Evolutionary conservation across 1,140 invertebrate species (phyloP).

Genomic region (Pseudomyrmex flavicornis): DNA sequence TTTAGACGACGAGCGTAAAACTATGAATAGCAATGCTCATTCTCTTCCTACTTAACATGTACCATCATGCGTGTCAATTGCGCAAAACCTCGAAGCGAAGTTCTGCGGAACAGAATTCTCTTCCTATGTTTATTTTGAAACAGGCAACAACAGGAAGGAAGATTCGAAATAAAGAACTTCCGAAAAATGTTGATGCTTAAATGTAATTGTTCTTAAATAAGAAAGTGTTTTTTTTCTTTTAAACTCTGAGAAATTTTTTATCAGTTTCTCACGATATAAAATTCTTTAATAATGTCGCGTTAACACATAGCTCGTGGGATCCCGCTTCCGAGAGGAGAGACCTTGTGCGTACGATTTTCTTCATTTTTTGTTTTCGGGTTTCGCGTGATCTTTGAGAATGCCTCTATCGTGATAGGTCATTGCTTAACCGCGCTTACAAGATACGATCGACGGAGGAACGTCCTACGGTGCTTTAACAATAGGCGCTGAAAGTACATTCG

Average conservation of each 20-base stretch:
- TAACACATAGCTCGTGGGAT: not conserved
- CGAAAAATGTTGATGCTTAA: not conserved
- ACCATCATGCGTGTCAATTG: constrained; percentile 21
- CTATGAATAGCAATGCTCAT: constrained; percentile 11
- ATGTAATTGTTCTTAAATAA: not conserved
- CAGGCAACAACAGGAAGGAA: not conserved
- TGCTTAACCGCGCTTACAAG: constrained; percentile 55
- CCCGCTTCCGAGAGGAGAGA: not conserved
- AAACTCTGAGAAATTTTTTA: not conserved
- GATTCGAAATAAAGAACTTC: not conserved
- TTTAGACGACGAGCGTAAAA: constrained; percentile 61
- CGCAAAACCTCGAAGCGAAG: not conserved
- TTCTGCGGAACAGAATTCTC: not conserved
- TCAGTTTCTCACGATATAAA: not conserved
- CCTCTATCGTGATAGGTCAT: constrained; percentile 66
- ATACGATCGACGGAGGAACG: constrained; percentile 60
- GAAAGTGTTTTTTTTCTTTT: not conserved
- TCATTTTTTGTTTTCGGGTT: constrained; percentile 22
- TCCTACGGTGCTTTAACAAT: constrained; percentile 58
- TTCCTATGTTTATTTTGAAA: not conserved
- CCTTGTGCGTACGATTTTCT: constrained; percentile 46
- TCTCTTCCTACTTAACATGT: constrained; percentile 31
- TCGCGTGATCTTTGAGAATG: constrained; percentile 60
- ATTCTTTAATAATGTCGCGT: not conserved
- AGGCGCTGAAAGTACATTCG: constrained; percentile 59